Base-by-base conservation (phyloP, 2,797 vertebrate species). In the Crocodylus rhombifer region DNA sequence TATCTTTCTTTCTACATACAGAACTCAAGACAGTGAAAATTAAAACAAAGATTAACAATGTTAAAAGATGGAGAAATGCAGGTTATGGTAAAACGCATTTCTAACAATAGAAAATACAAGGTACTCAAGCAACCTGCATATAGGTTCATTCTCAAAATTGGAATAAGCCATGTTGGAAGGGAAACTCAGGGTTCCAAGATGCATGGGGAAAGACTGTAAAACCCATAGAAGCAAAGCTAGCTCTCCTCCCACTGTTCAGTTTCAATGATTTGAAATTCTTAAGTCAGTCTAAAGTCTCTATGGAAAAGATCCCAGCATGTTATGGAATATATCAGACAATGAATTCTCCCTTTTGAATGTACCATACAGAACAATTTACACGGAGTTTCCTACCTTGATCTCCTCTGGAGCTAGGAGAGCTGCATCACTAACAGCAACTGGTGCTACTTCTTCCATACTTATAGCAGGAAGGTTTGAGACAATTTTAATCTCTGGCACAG, bases 391-490 rank as follows among this genome's bases (percentile, higher is more conserved):
- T 96, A 99, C 99, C 98, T 99, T 99, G 90, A 99, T 90, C 97
- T 99, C 99, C 90, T 99, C 99, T n/a, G 99, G 99, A 80, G 99
- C 99, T 15, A 99, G 96, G 64, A 99, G 98, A 2, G 98, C 98
- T n/a, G 98, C 99, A 16, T 99, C 98, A 18, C 99, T 99, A 57
- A 98, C 97, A 5, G 98, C 98, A 95, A 99, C 98, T 5, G 99
- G 99, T 88, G 99, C 99, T 58, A 99, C 99, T 89, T 99, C 99
- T 96, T 99, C 99, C 98, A 99, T 99, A 74, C 97, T 97, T 84
- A 99, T 97, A 14, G 99, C 98, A 0, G 99, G 99, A 93, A 99
- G 95, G 94, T 99, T 99, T 0, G 99, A 99, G 64, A 99, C 98
- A 3, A 99, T 98, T 96, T 99, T 99, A 83, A 99, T 98, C 94